Evolutionary conservation across 2,797 vertebrate species (phyloP), one percentile per base, ranked within the genome.

Genomic region (Myotis myotis): DNA sequence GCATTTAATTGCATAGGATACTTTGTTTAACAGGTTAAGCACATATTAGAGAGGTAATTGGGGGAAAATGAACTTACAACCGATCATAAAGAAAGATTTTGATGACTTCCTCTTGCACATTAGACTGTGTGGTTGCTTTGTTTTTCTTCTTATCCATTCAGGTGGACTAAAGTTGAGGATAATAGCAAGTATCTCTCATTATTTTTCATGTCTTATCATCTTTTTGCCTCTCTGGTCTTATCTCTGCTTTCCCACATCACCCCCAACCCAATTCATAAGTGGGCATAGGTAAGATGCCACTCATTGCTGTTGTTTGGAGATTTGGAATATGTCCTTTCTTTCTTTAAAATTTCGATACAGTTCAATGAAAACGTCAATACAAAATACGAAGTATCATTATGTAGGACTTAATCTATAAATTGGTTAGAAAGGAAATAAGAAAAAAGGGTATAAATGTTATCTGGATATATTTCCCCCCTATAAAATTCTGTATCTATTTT

Each of bases 41-140:
- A 79, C 7, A 22, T 19, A 11, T 96, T 89, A 47, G 33, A 72
- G 64, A 84, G 7, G 0, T 66, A 85, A 38, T 13, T 95, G 17
- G 53, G 38, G 28, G 28, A 84, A 96, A 91, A 93, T 92, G 70
- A 36, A 53, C 8, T 17, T 95, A 79, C 91, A 91, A 23, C 22
- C 53, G 2, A 64, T 62, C 28, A 33, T 66, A 28, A 87, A 3
- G 7, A 93, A 79, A 22, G 13, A 38, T 92, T 44, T 49, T 60
- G 28, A 71, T 85, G 30, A 62, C 49, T 91, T 86, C 94, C 82
- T 96, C 51, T 20, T 72, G 5, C 2, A 75, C 6, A 71, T 60
- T 57, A 91, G 25, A 60, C 1, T 49, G 5, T 68, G 2, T 17
- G 11, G 53, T 23, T 33, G 19, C 15, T 51, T 36, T 36, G 23